Conservation (phyloP, 1,140 invertebrate genomes). For the Diplogasteroides magnus region DNA sequence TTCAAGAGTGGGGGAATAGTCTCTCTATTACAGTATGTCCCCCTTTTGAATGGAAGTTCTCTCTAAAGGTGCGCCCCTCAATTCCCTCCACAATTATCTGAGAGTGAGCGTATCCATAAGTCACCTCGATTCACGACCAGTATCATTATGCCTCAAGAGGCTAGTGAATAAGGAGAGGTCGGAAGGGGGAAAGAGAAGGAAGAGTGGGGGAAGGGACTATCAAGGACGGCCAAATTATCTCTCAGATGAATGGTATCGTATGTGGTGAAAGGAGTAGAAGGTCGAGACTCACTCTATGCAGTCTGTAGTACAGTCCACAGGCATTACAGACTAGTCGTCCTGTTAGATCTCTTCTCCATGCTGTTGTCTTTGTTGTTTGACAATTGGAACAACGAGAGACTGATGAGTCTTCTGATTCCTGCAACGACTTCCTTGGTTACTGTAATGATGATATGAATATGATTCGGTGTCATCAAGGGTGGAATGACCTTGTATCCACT, state of each 20-base stretch:
- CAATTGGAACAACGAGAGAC: constrained; percentile 46
- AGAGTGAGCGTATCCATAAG: background rate
- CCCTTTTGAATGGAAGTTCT: too few species aligned
- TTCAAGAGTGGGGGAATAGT: background rate
- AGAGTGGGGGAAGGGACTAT: background rate
- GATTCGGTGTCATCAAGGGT: too few species aligned
- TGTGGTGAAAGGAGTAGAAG: background rate
- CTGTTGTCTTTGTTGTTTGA: constrained; percentile 52
- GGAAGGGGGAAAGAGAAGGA: background rate
- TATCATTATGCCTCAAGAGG: too few species aligned
- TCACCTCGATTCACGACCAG: background rate
- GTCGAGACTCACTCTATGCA: constrained; percentile 42
- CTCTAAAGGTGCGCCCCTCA: background rate
- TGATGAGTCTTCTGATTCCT: background rate
- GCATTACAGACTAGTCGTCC: constrained; percentile 52
- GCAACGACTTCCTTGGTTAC: too few species aligned
- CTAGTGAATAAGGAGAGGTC: too few species aligned
- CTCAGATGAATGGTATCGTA: background rate
- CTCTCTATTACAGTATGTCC: background rate
- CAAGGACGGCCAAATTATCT: background rate
- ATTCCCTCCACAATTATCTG: background rate
- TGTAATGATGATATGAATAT: too few species aligned
- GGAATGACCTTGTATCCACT: too few species aligned
- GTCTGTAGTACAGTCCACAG: constrained; percentile 50
- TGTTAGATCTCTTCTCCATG: constrained; percentile 46